These are phyloP conservation scores for Xenentodon cancila DNA, from an alignment of 2,797 vertebrate genomes.

Conservation along the genomic window DNA sequence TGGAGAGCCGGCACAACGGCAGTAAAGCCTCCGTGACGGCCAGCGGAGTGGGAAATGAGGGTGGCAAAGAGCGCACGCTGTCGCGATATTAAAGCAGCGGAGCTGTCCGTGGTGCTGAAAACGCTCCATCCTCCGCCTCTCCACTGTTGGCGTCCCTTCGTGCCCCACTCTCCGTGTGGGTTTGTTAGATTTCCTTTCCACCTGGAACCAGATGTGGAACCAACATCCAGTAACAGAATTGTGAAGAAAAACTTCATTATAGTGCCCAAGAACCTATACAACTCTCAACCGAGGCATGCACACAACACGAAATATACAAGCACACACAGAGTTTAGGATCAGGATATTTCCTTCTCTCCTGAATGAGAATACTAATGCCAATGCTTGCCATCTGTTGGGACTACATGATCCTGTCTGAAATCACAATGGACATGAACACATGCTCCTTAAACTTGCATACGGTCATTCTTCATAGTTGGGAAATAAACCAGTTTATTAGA, in stretches of 20 bases:
- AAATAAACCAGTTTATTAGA: constrained; percentile 5
- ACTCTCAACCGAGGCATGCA: background rate
- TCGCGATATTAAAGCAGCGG: constrained; percentile 19
- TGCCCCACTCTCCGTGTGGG: constrained; percentile 9
- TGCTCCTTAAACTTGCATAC: background rate
- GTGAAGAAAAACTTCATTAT: background rate
- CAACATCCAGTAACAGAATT: constrained; percentile 20
- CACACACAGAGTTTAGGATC: constrained; percentile 25
- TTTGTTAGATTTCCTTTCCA: constrained; percentile 20
- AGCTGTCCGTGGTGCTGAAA: constrained; percentile 71
- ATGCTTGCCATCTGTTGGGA: constrained; percentile 22
- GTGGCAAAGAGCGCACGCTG: constrained; percentile 40
- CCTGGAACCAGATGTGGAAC: constrained; percentile 33
- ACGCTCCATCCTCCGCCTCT: constrained; percentile 16
- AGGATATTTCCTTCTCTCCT: constrained; percentile 27
- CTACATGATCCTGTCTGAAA: background rate
- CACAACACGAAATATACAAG: constrained; percentile 2
- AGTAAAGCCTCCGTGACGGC: constrained; percentile 61
- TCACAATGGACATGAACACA: background rate
- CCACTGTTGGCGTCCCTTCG: background rate
- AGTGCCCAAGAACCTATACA: constrained; percentile 5
- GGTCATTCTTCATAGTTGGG: background rate
- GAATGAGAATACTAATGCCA: constrained; percentile 43
- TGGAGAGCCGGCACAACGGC: constrained; percentile 55
- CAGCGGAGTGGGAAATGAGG: constrained; percentile 62